Conservation (phyloP, 2,113 vertebrate genomes). For the Cyanoliseus patagonus region DNA sequence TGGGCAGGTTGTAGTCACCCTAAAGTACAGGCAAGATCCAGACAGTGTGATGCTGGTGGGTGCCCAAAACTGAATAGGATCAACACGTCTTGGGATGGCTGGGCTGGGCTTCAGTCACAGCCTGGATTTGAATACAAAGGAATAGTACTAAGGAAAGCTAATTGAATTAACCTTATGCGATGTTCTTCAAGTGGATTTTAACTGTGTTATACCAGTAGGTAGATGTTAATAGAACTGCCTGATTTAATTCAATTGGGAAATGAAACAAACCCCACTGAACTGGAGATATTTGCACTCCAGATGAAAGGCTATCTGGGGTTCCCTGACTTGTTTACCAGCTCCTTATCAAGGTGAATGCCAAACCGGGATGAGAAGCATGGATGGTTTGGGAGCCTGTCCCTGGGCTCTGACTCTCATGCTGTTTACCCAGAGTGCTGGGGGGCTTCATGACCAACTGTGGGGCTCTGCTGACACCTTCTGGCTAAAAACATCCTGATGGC, state of each 20-base stretch:
- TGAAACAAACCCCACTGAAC: neutral
- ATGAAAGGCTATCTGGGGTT: neutral
- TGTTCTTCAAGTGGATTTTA: neutral
- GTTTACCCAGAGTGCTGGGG: no score
- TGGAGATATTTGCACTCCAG: neutral
- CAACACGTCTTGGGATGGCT: no score
- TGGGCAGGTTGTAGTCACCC: neutral
- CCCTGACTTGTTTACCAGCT: neutral
- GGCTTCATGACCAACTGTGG: fast-evolving
- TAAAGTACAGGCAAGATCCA: neutral
- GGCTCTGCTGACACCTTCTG: conserved; percentile 34
- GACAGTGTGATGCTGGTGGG: neutral
- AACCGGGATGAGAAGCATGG: fast-evolving
- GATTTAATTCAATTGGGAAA: neutral
- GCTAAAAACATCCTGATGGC: neutral
- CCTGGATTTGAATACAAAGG: neutral
- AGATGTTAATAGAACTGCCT: neutral
- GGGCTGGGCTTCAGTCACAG: neutral
- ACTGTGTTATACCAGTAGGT: fast-evolving
- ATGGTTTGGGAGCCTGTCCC: neutral
- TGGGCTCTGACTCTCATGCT: no score
- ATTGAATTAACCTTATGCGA: neutral
- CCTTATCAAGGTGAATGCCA: neutral
- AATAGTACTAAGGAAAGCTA: neutral
- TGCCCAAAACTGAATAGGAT: neutral